Base-by-base conservation (phyloP, 2,797 vertebrate genomes). In the Heteromormyrus szaboi region DNA sequence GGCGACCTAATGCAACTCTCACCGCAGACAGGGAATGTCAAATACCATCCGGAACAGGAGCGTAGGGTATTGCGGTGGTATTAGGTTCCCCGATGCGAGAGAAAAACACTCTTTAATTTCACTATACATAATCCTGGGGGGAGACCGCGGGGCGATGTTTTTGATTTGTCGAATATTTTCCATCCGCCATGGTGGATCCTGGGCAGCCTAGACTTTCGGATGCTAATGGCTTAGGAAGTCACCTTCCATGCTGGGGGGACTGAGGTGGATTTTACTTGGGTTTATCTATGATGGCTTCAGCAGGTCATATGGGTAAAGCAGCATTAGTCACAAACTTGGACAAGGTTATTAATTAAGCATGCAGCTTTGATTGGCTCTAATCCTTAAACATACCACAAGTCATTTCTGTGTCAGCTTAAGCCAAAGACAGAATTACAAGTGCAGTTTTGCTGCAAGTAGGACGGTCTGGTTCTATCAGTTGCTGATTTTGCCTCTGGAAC, bases 321-420 rank as follows among this genome's bases (percentile, higher is more conserved):
- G 17, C 72, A 25, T 19, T 86, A 33, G 48, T 33, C 84, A 86
- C 50, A 50, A 17, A 79, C 65, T 7, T 44, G 37, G 44, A n/a
- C 37, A 54, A 29, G 29, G 65, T 88, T 29, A 51, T 76, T 88
- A 62, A 62, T 8, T 25, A 91, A 90, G 84, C n/a, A 11, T 56
- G 22, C 3, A 0, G 72, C 37, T 79, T 79, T 79, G 37, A 79
- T 79, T 79, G 54, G 65, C 91, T 87, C 8, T 62, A 90, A 89
- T 90, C 89, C 83, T 25, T 87, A 17, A 88, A 86, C 85, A 79
- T 89, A 87, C 87, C 92, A 91, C 90, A 92, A 86, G 89, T 89
- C 88, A 86, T 91, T 87, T 93, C 93, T 93, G 91, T 29, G 91
- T 90, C 92, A 93, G 90, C 92, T 92, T 90, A 91, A 41, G 87